Conservation (phyloP, 2,888 invertebrate species). For the Drosophila subquinaria region DNA sequence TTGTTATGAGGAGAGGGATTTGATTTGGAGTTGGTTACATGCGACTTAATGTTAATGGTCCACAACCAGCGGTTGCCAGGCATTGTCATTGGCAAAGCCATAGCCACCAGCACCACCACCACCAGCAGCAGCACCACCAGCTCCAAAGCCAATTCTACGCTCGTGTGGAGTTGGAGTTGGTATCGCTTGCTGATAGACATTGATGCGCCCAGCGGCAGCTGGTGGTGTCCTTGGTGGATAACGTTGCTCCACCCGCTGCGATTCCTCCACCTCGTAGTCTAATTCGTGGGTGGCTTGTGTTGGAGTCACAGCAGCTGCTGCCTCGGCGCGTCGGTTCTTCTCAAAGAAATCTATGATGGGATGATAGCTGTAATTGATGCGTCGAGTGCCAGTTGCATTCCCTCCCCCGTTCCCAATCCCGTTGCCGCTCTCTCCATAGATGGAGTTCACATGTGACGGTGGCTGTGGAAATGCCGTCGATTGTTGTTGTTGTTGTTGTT, state of each 20-base stretch:
- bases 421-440: constrained; percentile 51
- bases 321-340: constrained; percentile 75
- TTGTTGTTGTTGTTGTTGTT: constrained; percentile 48
- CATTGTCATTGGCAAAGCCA: constrained; percentile 64
- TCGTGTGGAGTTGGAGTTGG: constrained; percentile 60
- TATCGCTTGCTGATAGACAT: constrained; percentile 52
- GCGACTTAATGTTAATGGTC: constrained; percentile 64
- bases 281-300: constrained; percentile 4
- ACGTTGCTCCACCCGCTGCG: constrained; percentile 51
- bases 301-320: constrained; percentile 22
- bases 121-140: constrained; percentile 41
- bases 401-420: constrained; percentile 34
- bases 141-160: constrained; percentile 77
- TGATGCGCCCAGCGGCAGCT: constrained; percentile 28
- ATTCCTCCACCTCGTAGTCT: constrained; percentile 49
- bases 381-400: constrained; percentile 77
- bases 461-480: constrained; percentile 68
- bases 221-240: constrained; percentile 39
- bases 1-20: constrained; percentile 39
- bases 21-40: constrained; percentile 39
- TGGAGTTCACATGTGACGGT: constrained; percentile 71
- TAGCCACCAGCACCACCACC: constrained; percentile 46
- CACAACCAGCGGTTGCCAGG: constrained; percentile 83
- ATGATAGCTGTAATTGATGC: constrained; percentile 93
- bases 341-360: constrained; percentile 93